Evolutionary conservation across 2,113 vertebrate genomes (phyloP), one percentile per base, ranked within the genome.

Genomic region (Ranitomeya imitator): DNA sequence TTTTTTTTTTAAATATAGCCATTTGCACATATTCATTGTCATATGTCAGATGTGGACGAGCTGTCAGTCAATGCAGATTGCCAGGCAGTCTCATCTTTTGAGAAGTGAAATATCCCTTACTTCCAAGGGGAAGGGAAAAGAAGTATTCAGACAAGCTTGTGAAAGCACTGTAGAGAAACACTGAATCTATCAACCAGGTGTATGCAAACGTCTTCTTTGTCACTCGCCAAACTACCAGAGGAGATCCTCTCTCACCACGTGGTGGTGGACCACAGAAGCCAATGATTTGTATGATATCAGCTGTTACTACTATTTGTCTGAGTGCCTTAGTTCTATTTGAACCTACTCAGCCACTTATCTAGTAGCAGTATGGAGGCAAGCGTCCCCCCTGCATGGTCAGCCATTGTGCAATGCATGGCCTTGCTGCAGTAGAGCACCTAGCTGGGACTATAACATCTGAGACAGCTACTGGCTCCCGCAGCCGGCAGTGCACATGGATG

Each of bases 21-120:
- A 93, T 96, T 94, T 94, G 93, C 94, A 95, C 93, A 94, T 92
- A 90, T 90, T 91, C 91, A 90, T 93, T 91, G 93, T 94, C 92
- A 95, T 93, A 92, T 93, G 94, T 92, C 83, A 74, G 37, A 37
- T 86, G 93, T 94, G 94, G 95, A 94, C 93, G 91, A 92, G 92
- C 92, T 94, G 93, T 91, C 93, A 92, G n/a, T 91, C 93, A 92
- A 45, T 90, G 90, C 91, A 92, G 92, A 94, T 94, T 94, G 37
- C 19, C 59, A 57, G 51, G 54, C 79, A 69, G 9, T 83, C 67
- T 71, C n/a, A 19, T 94, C 95, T 93, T 21, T 16, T 26, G n/a
- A 86, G 90, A 92, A 90, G 90, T 1, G 0, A 86, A 94, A 92
- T 91, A 91, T 94, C 63, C 91, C 89, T 94, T 92, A 91, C 91